Base-by-base conservation (phyloP, 2,888 invertebrate genomes). In the Leptopilina myrica region DNA sequence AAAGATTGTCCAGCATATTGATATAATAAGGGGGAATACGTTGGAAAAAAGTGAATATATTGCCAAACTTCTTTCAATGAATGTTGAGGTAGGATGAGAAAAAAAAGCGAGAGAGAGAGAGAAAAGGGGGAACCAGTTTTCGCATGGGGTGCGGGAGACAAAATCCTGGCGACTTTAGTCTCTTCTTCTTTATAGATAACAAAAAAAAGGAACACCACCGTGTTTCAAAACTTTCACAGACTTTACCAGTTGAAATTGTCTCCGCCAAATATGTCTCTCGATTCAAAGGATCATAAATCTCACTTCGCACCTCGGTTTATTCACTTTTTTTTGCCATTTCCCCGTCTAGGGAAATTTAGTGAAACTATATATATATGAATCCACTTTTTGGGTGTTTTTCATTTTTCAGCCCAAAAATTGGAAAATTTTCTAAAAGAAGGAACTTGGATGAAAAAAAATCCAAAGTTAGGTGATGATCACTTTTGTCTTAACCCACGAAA, bases 141-240 rank as follows among this genome's bases (percentile, higher is more conserved):
- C 65, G 62, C 49, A 56, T 66, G 46, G 66, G 66, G 66, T 46
- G 66, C 46, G 43, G 7, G n/a, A 66, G 66, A 66, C 66, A 66
- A 66, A 66, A 66, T 65, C 12, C 65, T 65, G 66, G 43, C 40
- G 66, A 46, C 66, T 66, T 12, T 66, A 43, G 64, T 76, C 56
- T 40, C 59, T 9, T 56, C 46, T 46, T 20, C 20, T 20, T 20
- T 20, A 3, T 49, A 4, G 49, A 49, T 11, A 46, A 46, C 46
- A 11, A 46, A 46, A 53, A 80, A 76, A 79, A n/a, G n/a, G 80
- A 80, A 76, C 64, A 33, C 5, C 5, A 2, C 76, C 76, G 77
- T 78, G 78, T 79, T 79, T 80, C 79, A 82, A 82, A 82, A 82
- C 78, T 82, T 82, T 12, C n/a, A 46, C 64, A 76, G 56, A 82